Percentiles rank a stretch among this genome's conserved stretches.
These are phyloP conservation scores for Myotis findleyi DNA, from an alignment of 2,797 vertebrate genomes.

Conservation along the genomic window DNA sequence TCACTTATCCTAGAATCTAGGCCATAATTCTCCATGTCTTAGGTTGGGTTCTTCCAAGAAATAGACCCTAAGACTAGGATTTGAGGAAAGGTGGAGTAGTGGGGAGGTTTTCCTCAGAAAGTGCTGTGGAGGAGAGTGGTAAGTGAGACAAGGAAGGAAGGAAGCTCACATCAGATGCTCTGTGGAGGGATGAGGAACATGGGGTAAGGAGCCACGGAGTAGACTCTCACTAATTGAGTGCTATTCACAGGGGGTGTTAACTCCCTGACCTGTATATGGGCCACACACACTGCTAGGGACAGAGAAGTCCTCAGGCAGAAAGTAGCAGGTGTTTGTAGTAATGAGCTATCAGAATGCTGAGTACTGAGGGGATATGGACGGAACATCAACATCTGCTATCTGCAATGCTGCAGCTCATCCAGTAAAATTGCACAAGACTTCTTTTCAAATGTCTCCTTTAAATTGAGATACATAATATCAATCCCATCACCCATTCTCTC, in stretches of 20 bases:
- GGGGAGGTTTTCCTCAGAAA: not conserved
- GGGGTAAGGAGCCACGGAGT: rapidly evolving
- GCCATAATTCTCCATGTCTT: not conserved
- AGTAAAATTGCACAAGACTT: not conserved
- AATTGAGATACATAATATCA: not conserved
- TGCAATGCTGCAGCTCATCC: not conserved
- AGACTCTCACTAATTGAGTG: not conserved
- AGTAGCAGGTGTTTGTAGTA: slow-evolving; percentile 45
- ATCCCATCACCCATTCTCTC: not conserved
- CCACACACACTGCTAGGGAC: not conserved
- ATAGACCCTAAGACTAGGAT: not conserved
- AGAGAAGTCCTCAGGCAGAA: slow-evolving; percentile 34
- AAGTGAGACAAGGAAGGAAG: not conserved
- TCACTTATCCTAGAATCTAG: not conserved
- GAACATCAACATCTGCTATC: not conserved
- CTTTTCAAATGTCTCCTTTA: not conserved
- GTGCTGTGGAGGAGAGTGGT: not conserved
- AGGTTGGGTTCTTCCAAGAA: not conserved
- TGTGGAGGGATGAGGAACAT: not conserved
- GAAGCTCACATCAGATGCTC: not conserved
- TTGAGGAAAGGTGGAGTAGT: not conserved
- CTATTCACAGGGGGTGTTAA: not conserved
- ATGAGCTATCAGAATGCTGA: slow-evolving; percentile 15
- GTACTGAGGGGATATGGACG: not conserved
- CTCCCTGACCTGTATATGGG: not conserved